Evolutionary conservation across 1,140 invertebrate species (phyloP).

Genomic region (Ooceraea biroi): DNA sequence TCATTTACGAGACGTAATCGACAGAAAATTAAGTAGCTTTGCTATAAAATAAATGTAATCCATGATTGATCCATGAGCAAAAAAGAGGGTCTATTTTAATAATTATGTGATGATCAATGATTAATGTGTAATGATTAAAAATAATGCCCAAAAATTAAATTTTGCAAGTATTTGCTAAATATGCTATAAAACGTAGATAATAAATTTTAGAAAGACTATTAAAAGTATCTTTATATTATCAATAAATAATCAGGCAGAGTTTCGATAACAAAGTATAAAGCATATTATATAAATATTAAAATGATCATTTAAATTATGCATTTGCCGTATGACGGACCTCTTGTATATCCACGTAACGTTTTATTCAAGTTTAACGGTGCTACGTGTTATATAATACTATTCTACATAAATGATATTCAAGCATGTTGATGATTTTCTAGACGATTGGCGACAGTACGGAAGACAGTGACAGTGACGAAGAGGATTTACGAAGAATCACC

Average conservation of each 20-base stretch:
- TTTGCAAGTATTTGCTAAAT: too few relatives aligned
- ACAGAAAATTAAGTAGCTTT: not conserved
- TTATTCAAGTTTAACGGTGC: not conserved
- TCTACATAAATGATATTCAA: not conserved
- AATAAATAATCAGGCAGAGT: constrained; percentile 15
- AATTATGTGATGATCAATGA: not conserved
- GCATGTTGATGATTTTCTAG: constrained; percentile 60
- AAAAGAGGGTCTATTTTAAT: not conserved
- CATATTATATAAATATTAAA: too few relatives aligned
- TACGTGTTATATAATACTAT: not conserved
- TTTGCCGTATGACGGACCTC: too few relatives aligned
- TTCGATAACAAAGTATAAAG: too few relatives aligned
- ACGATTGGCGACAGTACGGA: constrained; percentile 77
- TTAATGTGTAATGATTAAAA: too few relatives aligned
- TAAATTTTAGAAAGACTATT: constrained; percentile 3
- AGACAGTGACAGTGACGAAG: constrained; percentile 84
- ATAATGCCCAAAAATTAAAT: too few relatives aligned
- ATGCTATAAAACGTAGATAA: too few relatives aligned
- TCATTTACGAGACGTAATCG: not conserved
- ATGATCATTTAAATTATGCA: too few relatives aligned
- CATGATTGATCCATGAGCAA: not conserved
- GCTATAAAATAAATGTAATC: not conserved
- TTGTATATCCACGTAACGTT: constrained; percentile 4
- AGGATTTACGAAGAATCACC: constrained; percentile 88
- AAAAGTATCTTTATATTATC: not conserved